Conservation (phyloP, 2,797 vertebrate species). For the Hydrolagus colliei region DNA sequence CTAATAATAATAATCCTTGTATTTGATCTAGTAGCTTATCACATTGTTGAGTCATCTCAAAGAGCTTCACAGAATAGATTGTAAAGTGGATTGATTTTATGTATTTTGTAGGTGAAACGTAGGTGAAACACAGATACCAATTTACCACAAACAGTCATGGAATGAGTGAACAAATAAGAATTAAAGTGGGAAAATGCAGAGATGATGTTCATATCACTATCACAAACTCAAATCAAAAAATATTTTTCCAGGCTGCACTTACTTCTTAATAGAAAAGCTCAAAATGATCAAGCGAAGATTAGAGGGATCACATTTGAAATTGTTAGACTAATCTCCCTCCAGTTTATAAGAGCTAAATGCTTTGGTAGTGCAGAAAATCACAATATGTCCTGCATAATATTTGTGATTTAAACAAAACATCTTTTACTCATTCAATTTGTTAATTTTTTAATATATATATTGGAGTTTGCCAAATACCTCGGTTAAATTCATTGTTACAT, state of each 20-base stretch:
- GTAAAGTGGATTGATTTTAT: background rate
- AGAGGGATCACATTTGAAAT: background rate
- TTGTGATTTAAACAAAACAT: no score
- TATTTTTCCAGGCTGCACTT: background rate
- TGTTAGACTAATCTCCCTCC: background rate
- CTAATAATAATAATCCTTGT: no score
- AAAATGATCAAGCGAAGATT: background rate
- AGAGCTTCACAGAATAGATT: no score
- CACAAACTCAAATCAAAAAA: background rate
- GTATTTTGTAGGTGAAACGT: background rate
- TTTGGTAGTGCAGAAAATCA: background rate
- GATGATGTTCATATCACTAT: background rate
- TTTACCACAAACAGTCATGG: background rate
- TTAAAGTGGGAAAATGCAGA: no score
- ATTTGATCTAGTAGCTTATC: no score
- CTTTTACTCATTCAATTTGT: no score
- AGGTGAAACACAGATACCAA: background rate
- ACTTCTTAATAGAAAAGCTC: background rate
- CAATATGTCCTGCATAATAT: no score
- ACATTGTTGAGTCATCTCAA: no score
- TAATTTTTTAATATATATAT: no score
- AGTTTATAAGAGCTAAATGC: no score
- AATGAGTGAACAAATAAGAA: background rate
- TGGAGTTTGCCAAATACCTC: no score
- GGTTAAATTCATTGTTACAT: no score